Conservation (phyloP, 2,113 vertebrate genomes). For the Podilymbus podiceps region DNA sequence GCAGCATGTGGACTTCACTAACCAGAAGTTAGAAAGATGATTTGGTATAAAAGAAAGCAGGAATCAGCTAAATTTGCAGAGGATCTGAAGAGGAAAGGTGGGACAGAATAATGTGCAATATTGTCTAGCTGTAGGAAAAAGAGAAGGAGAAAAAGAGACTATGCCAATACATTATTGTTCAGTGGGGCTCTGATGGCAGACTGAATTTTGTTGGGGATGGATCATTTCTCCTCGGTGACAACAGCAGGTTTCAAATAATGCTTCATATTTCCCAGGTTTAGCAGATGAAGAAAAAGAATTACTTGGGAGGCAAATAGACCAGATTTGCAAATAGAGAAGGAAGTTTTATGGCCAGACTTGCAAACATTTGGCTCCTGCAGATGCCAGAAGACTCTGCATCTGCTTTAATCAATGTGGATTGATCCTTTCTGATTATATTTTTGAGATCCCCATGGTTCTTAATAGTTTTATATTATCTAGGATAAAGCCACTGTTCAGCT, state of each 20-base stretch:
- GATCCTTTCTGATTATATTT: constrained; percentile 12
- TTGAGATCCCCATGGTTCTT: neutral
- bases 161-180: neutral
- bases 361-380: constrained; percentile 33
- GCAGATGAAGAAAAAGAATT: constrained; percentile 30
- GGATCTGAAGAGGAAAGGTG: neutral
- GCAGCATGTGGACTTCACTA: neutral
- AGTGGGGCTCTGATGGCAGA: neutral
- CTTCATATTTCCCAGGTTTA: constrained; percentile 27
- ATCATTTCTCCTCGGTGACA: neutral
- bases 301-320: constrained; percentile 17
- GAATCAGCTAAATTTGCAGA: neutral
- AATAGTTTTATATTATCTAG: neutral
- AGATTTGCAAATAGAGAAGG: constrained; percentile 50
- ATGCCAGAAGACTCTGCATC: constrained; percentile 9
- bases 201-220: neutral
- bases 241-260: constrained; percentile 29
- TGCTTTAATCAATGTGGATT: constrained; percentile 24
- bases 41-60: neutral
- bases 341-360: constrained; percentile 35
- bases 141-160: neutral
- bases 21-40: neutral
- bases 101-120: neutral
- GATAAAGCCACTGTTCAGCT: neutral
- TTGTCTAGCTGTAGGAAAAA: neutral